Percentiles rank a stretch among this genome's conserved stretches.
phyloP scores from a whole-genome alignment of 2,888 invertebrate species.

The Pterobdella sp. region DNA sequence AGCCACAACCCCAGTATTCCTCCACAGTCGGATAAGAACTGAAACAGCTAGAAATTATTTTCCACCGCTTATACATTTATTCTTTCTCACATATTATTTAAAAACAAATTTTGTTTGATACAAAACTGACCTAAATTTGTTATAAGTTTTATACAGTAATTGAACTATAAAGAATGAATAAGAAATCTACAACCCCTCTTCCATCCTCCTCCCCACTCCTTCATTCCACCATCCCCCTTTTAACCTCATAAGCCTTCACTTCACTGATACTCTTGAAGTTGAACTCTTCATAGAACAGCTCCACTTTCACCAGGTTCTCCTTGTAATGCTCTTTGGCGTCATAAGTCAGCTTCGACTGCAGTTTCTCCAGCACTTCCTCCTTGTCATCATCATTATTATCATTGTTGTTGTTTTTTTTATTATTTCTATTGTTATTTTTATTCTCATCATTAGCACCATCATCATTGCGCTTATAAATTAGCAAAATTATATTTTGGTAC shows the following conservation, averaged over 20 bases:
- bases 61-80: too few relatives aligned
- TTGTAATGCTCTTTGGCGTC: neutral
- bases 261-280: slow-evolving; percentile 11
- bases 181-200: neutral
- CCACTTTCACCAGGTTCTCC: slow-evolving; percentile 7
- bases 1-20: slow-evolving; percentile 29
- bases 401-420: too few relatives aligned
- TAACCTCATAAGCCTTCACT: slow-evolving; percentile 7
- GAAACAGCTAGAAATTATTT: slow-evolving; percentile 6
- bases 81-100: too few relatives aligned
- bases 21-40: slow-evolving; percentile 29
- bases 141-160: too few relatives aligned
- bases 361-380: neutral
- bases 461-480: neutral
- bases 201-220: neutral
- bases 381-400: neutral
- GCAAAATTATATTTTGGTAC: neutral
- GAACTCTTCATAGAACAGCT: slow-evolving; percentile 23
- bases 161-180: too few relatives aligned
- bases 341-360: neutral
- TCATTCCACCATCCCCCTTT: neutral
- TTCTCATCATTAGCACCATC: neutral
- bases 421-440: too few relatives aligned
- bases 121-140: too few relatives aligned
- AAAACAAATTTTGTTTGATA: too few relatives aligned